phyloP scores from a whole-genome alignment of 2,113 vertebrate species.

The Leptosomus discolor region DNA sequence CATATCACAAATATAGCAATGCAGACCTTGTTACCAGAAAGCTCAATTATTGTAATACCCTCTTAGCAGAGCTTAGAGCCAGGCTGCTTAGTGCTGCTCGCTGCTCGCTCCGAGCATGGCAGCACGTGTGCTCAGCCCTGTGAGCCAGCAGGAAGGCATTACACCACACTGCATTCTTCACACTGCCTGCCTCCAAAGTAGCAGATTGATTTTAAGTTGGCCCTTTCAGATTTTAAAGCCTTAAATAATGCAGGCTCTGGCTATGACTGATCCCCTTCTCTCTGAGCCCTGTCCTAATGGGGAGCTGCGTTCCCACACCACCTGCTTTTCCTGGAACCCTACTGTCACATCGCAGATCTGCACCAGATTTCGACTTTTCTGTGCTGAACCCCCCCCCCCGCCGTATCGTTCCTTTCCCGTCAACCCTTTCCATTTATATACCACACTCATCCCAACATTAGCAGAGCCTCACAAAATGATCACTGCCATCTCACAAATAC shows the following conservation, averaged over 20 bases:
- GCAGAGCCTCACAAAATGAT: not conserved
- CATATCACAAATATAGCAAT: not conserved
- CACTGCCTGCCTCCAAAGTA: not conserved
- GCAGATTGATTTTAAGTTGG: slow-evolving; percentile 33
- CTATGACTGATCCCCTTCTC: not conserved
- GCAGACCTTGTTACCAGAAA: slow-evolving; percentile 14
- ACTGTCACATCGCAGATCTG: slow-evolving; percentile 6
- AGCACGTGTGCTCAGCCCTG: slow-evolving; percentile 3
- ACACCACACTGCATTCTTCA: not conserved
- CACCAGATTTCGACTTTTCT: slow-evolving; percentile 55
- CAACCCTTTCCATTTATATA: slow-evolving; percentile 32
- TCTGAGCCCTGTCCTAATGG: slow-evolving; percentile 28
- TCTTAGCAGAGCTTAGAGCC: not conserved
- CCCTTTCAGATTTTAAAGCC: slow-evolving; percentile 15
- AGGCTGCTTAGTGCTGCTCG: not conserved
- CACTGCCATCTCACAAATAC: not conserved
- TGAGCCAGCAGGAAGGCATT: not conserved
- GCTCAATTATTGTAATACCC: slow-evolving; percentile 17
- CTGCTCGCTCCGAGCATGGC: not conserved
- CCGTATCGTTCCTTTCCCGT: not conserved
- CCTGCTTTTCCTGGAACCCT: slow-evolving; percentile 57
- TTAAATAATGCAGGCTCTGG: slow-evolving; percentile 13
- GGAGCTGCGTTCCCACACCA: slow-evolving; percentile 21
- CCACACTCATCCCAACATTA: not conserved
- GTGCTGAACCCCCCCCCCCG: not conserved